phyloP scores from a whole-genome alignment of 2,797 vertebrate species.

The Malacoraja senta region DNA sequence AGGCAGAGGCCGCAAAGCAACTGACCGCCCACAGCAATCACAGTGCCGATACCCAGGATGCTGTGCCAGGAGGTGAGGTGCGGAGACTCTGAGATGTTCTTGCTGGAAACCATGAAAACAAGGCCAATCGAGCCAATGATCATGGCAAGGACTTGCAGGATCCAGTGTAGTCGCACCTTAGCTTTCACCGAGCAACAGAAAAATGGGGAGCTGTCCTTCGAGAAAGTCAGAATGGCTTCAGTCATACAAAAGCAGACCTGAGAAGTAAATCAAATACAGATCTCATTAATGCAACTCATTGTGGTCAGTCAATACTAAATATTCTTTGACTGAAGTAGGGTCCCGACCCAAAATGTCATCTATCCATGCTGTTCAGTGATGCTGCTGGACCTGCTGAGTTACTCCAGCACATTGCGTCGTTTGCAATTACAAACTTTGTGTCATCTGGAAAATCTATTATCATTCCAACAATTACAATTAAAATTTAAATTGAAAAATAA shows the following conservation, averaged over 20 bases:
- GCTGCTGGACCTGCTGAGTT: too few species aligned
- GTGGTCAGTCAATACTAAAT: neutral
- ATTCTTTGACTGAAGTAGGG: too few species aligned
- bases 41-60: slow-evolving; percentile 60
- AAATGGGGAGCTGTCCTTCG: slow-evolving; percentile 61
- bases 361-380: too few species aligned
- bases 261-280: slow-evolving; percentile 40
- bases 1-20: slow-evolving; percentile 62
- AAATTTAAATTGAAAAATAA: too few species aligned
- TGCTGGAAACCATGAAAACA: slow-evolving; percentile 74
- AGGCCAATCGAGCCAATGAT: slow-evolving; percentile 60
- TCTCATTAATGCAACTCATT: neutral
- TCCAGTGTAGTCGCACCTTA: slow-evolving; percentile 71
- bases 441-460: too few species aligned
- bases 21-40: slow-evolving; percentile 60
- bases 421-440: too few species aligned
- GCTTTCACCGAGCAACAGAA: slow-evolving; percentile 67
- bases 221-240: slow-evolving; percentile 75
- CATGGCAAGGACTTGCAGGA: slow-evolving; percentile 62
- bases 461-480: too few species aligned
- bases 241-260: slow-evolving; percentile 81
- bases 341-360: too few species aligned
- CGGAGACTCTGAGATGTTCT: slow-evolving; percentile 63
- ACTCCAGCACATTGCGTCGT: too few species aligned
- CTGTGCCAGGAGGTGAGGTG: slow-evolving; percentile 79